Conservation (phyloP, 2,888 invertebrate genomes). For the Eudasyphora cyanicolor region DNA sequence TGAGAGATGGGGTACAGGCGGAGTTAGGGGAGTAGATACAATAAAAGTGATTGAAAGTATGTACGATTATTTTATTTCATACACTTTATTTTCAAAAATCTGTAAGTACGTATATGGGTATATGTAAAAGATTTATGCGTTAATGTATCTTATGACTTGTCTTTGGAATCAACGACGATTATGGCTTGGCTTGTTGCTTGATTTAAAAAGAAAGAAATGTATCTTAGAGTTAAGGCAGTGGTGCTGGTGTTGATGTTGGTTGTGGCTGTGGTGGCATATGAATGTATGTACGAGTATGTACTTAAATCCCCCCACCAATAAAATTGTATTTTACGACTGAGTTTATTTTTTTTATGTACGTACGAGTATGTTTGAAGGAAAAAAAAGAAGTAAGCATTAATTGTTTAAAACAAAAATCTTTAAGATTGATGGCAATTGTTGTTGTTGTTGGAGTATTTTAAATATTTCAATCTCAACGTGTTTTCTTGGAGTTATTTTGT, state of each 20-base stretch:
- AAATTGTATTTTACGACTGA: not conserved
- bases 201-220: conserved; percentile 34
- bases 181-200: not conserved
- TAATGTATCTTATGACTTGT: conserved; percentile 23
- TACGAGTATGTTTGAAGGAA: not conserved
- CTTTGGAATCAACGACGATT: not conserved
- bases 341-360: too few species aligned
- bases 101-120: not conserved
- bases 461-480: conserved; percentile 10
- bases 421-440: conserved; percentile 64
- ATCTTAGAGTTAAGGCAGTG: too few species aligned
- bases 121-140: conserved; percentile 23
- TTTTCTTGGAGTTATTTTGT: not conserved
- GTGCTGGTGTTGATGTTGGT: too few species aligned
- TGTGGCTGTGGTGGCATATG: conserved; percentile 31
- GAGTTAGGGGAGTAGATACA: too few species aligned
- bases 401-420: conserved; percentile 36
- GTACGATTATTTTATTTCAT: conserved; percentile 8
- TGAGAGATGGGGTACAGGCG: too few species aligned
- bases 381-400: conserved; percentile 21
- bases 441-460: conserved; percentile 35
- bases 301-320: conserved; percentile 6
- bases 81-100: too few species aligned
- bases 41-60: conserved; percentile 28
- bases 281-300: too few species aligned